phyloP scores from a whole-genome alignment of 2,113 vertebrate genomes.

The Brachyhypopomus occidentalis region DNA sequence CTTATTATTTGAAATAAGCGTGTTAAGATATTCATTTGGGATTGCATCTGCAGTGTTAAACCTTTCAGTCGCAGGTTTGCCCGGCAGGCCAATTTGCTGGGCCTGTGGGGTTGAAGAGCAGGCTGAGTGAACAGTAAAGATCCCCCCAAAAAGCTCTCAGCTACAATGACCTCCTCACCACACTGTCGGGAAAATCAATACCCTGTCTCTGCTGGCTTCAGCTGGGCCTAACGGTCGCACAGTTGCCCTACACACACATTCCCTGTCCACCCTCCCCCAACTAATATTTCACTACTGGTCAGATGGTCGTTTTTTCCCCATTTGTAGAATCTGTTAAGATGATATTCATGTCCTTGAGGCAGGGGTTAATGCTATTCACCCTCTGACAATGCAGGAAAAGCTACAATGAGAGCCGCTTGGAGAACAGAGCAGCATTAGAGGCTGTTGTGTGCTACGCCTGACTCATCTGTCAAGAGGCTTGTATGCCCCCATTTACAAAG shows the following conservation, averaged over 20 bases:
- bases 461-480: conserved; percentile 60
- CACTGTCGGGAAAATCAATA: conserved; percentile 56
- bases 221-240: conserved; percentile 39
- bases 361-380: conserved; percentile 50
- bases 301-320: conserved; percentile 52
- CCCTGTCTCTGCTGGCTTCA: conserved; percentile 42
- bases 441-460: conserved; percentile 49
- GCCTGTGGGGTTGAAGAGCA: conserved; percentile 47
- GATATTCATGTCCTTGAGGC: conserved; percentile 44
- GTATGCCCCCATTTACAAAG: conserved; percentile 58
- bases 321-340: conserved; percentile 46
- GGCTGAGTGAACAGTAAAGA: conserved; percentile 47
- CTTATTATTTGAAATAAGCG: neutral
- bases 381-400: conserved; percentile 44
- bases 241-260: conserved; percentile 34
- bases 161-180: conserved; percentile 52
- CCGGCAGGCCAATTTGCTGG: conserved; percentile 43
- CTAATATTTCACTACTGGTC: conserved; percentile 37
- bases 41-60: neutral
- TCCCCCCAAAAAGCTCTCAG: conserved; percentile 44
- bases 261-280: conserved; percentile 12
- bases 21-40: conserved; percentile 17
- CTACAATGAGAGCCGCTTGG: conserved; percentile 49
- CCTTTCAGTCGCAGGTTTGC: conserved; percentile 38
- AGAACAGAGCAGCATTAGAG: conserved; percentile 56